Conservation (phyloP, 1,140 invertebrate genomes). For the Drosophila rhopaloa region DNA sequence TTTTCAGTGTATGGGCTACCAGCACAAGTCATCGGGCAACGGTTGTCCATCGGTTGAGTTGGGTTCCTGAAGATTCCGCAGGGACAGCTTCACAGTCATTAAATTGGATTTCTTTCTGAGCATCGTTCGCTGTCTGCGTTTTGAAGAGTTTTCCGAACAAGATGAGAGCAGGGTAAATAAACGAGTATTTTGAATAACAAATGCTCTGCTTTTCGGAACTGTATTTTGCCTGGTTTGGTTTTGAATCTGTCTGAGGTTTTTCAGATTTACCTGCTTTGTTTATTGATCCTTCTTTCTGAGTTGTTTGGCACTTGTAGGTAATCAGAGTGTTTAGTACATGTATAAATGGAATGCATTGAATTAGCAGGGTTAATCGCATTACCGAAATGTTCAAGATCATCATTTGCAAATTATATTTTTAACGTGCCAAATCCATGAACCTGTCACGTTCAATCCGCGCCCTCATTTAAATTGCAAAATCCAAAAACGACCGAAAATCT, state of each 20-base stretch:
- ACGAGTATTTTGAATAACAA: conserved; percentile 67
- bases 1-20: conserved; percentile 9
- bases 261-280: background rate
- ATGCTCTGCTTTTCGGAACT: conserved; percentile 7
- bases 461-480: conserved; percentile 18
- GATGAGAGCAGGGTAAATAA: conserved; percentile 13
- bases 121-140: conserved; percentile 28
- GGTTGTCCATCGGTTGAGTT: conserved; percentile 42
- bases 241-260: too few species aligned
- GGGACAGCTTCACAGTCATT: conserved; percentile 64
- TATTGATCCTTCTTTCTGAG: too few species aligned
- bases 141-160: conserved; percentile 50
- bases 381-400: conserved; percentile 11
- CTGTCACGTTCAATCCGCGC: conserved; percentile 4
- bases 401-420: conserved; percentile 8
- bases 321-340: background rate
- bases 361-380: background rate
- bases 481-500: conserved; percentile 20
- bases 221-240: background rate
- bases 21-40: conserved; percentile 61
- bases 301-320: too few species aligned
- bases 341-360: too few species aligned
- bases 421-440: conserved; percentile 8
- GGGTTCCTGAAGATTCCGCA: conserved; percentile 30
- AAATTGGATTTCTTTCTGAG: conserved; percentile 74